phyloP scores from a whole-genome alignment of 2,888 invertebrate genomes.

The Pristionchus entomophagus region DNA sequence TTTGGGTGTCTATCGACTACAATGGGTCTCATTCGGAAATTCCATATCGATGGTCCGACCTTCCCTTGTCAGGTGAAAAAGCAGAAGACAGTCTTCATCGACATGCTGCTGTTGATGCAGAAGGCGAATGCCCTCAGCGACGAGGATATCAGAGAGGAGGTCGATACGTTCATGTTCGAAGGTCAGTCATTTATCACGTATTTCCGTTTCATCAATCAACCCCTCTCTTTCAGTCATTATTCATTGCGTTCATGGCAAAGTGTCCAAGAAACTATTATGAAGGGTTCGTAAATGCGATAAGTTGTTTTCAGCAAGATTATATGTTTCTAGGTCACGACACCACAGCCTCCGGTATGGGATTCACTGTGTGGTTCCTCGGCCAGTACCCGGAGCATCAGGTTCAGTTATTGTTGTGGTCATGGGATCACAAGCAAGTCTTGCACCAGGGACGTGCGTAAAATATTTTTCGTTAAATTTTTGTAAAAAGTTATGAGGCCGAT shows the following conservation, averaged over 20 bases:
- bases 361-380: constrained; percentile 77
- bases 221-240: not conserved
- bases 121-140: constrained; percentile 76
- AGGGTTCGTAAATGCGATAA: too few relatives aligned
- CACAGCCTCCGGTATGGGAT: constrained; percentile 77
- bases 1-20: too few relatives aligned
- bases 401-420: too few relatives aligned
- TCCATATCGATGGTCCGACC: too few relatives aligned
- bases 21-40: too few relatives aligned
- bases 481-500: too few relatives aligned
- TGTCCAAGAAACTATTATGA: not conserved
- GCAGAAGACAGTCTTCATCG: constrained; percentile 77
- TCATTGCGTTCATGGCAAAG: not conserved
- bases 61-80: too few relatives aligned
- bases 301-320: too few relatives aligned
- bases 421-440: too few relatives aligned
- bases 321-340: constrained; percentile 76
- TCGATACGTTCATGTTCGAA: constrained; percentile 79
- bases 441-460: too few relatives aligned
- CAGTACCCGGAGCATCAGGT: constrained; percentile 76
- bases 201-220: not conserved
- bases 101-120: constrained; percentile 77
- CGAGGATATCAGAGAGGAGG: constrained; percentile 78
- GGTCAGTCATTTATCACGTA: constrained; percentile 39
- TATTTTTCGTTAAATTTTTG: too few relatives aligned